Evolutionary conservation across 2,888 invertebrate species (phyloP).

Genomic region (Sericinus montela): DNA sequence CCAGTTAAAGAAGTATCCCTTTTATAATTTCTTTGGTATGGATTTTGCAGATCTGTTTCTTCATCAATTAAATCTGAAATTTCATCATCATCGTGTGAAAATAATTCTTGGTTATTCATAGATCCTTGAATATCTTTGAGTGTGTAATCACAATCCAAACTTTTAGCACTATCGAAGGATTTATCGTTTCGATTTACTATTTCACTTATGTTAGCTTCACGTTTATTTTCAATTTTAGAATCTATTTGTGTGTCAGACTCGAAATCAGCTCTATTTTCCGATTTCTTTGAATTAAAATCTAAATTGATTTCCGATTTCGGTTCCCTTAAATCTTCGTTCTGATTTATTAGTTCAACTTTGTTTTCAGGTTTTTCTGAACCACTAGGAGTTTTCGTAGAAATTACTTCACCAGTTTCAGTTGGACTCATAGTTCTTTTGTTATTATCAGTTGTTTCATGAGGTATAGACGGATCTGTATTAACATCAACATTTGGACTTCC

Average conservation of each 20-base stretch:
- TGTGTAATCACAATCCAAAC: constrained; percentile 29
- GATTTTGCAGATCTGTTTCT: constrained; percentile 33
- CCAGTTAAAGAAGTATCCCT: constrained; percentile 40
- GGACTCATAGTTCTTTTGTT: constrained; percentile 36
- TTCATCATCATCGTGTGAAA: constrained; percentile 44
- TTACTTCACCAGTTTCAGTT: constrained; percentile 34
- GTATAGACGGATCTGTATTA: constrained; percentile 36
- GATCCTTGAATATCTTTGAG: constrained; percentile 34
- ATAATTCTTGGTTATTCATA: constrained; percentile 35
- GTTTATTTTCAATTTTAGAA: constrained; percentile 52
- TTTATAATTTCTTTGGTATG: constrained; percentile 39
- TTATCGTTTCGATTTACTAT: constrained; percentile 30
- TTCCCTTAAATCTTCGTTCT: constrained; percentile 26
- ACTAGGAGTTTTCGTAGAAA: constrained; percentile 38
- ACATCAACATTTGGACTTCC: constrained; percentile 36
- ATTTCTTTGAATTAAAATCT: constrained; percentile 31
- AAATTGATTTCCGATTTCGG: constrained; percentile 31
- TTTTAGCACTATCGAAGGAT: constrained; percentile 32
- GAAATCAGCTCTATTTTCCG: constrained; percentile 26
- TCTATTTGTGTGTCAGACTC: constrained; percentile 30
- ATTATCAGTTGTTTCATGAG: constrained; percentile 37
- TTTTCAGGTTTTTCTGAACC: constrained; percentile 28
- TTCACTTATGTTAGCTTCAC: constrained; percentile 47
- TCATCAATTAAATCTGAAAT: constrained; percentile 41
- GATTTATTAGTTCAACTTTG: constrained; percentile 34